Conservation (phyloP, 2,888 invertebrate species). For the Nebria salina region DNA sequence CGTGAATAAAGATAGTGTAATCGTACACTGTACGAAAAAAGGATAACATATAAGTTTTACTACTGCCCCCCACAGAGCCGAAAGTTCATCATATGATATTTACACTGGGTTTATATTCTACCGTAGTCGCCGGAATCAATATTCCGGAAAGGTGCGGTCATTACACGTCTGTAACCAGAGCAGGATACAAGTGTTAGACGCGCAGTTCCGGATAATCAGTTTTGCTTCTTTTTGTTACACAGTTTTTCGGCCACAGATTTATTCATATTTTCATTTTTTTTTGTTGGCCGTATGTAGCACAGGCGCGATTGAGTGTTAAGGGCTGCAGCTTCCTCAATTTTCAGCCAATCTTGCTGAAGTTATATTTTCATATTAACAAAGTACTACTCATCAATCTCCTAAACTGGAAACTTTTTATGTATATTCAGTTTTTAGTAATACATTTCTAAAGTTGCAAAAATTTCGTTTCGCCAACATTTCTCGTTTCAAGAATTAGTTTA, state of each 20-base stretch:
- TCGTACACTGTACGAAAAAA: slow-evolving; percentile 5
- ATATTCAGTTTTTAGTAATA: no score
- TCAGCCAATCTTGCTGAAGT: no score
- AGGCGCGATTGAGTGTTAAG: no score
- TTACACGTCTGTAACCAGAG: slow-evolving; percentile 48
- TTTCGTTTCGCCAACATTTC: no score
- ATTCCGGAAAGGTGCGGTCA: slow-evolving; percentile 52
- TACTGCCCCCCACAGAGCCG: not conserved
- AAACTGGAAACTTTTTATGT: no score
- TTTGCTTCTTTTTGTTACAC: not conserved
- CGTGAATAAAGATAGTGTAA: slow-evolving; percentile 1
- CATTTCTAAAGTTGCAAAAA: no score
- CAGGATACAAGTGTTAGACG: slow-evolving; percentile 30
- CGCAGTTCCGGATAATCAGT: slow-evolving; percentile 6
- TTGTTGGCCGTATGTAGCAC: not conserved
- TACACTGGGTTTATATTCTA: slow-evolving; percentile 45
- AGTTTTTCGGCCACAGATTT: not conserved
- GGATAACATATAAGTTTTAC: slow-evolving; percentile 4
- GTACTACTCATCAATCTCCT: no score
- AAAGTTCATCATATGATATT: slow-evolving; percentile 45
- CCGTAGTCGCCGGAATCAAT: slow-evolving; percentile 49
- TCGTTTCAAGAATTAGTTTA: no score
- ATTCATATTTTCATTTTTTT: slow-evolving; percentile 8
- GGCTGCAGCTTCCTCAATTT: no score
- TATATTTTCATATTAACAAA: no score